Percentiles rank a stretch among this genome's conserved stretches.
Conservation (phyloP, 2,113 vertebrate genomes). For the Aix galericulata region DNA sequence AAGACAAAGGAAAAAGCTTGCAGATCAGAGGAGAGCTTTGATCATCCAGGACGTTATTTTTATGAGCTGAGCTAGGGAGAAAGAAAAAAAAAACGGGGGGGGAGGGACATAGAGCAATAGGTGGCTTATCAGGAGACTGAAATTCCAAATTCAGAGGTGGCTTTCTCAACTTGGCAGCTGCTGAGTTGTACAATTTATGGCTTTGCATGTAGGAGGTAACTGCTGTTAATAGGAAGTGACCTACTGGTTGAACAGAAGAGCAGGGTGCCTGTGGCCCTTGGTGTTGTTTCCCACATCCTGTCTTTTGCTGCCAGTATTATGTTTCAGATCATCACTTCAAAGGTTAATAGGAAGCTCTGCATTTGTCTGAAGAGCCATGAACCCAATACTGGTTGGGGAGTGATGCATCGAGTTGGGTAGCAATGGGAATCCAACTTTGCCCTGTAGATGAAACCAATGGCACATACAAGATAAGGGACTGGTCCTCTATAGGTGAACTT, state of each 20-base stretch:
- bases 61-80: background rate
- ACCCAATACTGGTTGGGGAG: background rate
- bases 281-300: background rate
- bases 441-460: background rate
- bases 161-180: background rate
- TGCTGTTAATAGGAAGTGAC: background rate
- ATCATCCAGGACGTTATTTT: conserved; percentile 33
- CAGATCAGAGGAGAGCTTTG: conserved; percentile 57
- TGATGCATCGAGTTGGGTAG: background rate
- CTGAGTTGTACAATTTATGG: background rate
- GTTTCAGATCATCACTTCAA: conserved; percentile 15
- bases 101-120: background rate
- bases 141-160: conserved; percentile 6
- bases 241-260: conserved; percentile 11
- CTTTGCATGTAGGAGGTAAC: conserved; percentile 11
- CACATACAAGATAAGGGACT: background rate
- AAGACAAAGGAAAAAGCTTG: conserved; percentile 26
- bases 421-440: background rate
- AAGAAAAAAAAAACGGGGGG: background rate
- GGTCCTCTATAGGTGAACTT: background rate
- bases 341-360: background rate
- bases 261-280: background rate
- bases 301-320: conserved; percentile 3
- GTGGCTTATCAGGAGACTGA: background rate
- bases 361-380: background rate